Percentiles rank a stretch among this genome's conserved stretches.
Conservation (phyloP, 2,888 invertebrate species). For the Leucoptera coffeella region DNA sequence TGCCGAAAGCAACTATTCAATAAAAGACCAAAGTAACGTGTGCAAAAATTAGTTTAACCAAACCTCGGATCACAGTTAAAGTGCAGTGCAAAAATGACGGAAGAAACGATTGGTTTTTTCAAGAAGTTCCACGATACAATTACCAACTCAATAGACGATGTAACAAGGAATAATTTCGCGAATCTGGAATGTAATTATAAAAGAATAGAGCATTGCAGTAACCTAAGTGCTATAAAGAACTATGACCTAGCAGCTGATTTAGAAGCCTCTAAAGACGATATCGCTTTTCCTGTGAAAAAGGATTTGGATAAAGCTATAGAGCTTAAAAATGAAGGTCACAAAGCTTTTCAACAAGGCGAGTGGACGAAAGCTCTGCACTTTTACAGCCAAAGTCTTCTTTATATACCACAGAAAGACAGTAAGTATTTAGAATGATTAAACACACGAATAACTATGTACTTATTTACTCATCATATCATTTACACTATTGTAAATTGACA, state of each 20-base stretch:
- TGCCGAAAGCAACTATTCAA: not conserved
- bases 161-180: slow-evolving; percentile 58
- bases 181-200: slow-evolving; percentile 58
- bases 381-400: slow-evolving; percentile 64
- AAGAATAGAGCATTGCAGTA: slow-evolving; percentile 56
- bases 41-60: no score
- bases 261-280: slow-evolving; percentile 21
- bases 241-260: slow-evolving; percentile 41
- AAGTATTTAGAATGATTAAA: no score
- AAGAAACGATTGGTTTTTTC: slow-evolving; percentile 47
- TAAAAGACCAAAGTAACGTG: not conserved
- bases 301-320: slow-evolving; percentile 52
- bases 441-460: no score
- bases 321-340: slow-evolving; percentile 67
- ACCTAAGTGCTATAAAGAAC: slow-evolving; percentile 38
- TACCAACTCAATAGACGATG: slow-evolving; percentile 44
- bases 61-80: no score
- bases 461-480: no score
- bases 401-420: slow-evolving; percentile 65
- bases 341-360: slow-evolving; percentile 64
- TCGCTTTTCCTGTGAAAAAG: slow-evolving; percentile 43
- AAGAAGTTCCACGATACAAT: slow-evolving; percentile 59
- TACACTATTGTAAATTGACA: no score
- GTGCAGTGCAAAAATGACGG: slow-evolving; percentile 25
- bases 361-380: slow-evolving; percentile 61